These are phyloP conservation scores for Thinocorus orbignyianus DNA, from an alignment of 2,113 vertebrate genomes.

Conservation along the genomic window DNA sequence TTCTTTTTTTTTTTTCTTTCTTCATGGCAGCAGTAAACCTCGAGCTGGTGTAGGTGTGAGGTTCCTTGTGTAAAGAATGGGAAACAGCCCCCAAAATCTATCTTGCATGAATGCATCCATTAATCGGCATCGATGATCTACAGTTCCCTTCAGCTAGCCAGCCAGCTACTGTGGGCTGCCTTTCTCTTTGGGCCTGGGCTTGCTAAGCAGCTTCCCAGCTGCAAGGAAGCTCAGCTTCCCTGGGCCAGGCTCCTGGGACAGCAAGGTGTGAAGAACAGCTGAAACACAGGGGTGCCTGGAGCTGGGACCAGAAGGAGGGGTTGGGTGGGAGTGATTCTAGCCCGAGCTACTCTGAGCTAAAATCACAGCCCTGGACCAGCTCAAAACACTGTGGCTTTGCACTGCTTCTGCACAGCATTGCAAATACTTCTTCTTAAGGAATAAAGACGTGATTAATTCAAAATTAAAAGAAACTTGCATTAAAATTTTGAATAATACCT, in stretches of 20 bases:
- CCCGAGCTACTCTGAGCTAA: background rate
- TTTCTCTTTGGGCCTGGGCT: background rate
- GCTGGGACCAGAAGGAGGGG: background rate
- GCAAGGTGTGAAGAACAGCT: background rate
- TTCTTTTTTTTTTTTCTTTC: background rate
- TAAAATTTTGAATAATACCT: background rate
- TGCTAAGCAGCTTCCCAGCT: background rate
- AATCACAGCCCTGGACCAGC: background rate
- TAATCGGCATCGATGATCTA: background rate
- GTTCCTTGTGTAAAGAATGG: background rate
- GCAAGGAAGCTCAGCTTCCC: background rate
- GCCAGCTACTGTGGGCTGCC: background rate
- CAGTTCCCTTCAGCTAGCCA: background rate
- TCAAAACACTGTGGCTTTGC: background rate
- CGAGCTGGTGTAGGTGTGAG: background rate
- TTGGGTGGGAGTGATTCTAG: background rate
- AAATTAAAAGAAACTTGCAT: background rate
- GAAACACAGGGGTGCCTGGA: background rate
- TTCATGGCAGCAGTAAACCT: background rate
- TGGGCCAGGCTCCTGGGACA: background rate
- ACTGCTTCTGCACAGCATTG: background rate
- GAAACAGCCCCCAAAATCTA: background rate
- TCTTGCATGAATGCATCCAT: background rate
- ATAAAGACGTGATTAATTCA: background rate
- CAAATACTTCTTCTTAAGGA: background rate